A percentile compares a stretch with the other conserved stretches of the same genome.
These are phyloP conservation scores for Leptobrachium ailaonicum DNA, from an alignment of 2,113 vertebrate species.

Conservation along the genomic window DNA sequence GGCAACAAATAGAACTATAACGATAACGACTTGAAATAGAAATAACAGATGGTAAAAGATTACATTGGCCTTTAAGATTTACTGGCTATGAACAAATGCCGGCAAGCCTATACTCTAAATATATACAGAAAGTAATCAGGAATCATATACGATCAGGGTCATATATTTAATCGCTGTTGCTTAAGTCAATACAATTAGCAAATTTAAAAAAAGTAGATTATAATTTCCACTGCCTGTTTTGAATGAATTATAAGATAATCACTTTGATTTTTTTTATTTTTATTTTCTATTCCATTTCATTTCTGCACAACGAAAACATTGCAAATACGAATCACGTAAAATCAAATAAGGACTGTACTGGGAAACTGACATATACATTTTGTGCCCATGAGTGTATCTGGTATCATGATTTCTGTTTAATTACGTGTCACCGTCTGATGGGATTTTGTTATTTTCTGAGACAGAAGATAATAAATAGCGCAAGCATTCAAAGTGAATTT, in stretches of 20 bases:
- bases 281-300: not conserved
- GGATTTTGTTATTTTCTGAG: constrained; percentile 4
- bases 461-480: not conserved
- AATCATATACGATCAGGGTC: too few species aligned
- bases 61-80: too few species aligned
- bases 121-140: too few species aligned
- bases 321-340: constrained; percentile 13
- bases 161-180: too few species aligned
- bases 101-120: too few species aligned
- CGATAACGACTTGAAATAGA: too few species aligned
- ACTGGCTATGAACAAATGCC: too few species aligned
- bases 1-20: too few species aligned
- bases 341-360: constrained; percentile 46
- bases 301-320: not conserved
- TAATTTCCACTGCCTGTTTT: too few species aligned
- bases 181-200: too few species aligned
- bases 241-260: not conserved
- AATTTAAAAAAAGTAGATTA: too few species aligned
- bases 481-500: not conserved
- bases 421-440: constrained; percentile 15
- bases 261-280: not conserved
- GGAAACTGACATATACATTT: constrained; percentile 62
- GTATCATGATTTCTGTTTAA: not conserved
- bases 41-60: too few species aligned
- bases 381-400: constrained; percentile 14